These are phyloP conservation scores for Thamnophis sirtalis DNA, from an alignment of 2,113 vertebrate species.

Conservation along the genomic window DNA sequence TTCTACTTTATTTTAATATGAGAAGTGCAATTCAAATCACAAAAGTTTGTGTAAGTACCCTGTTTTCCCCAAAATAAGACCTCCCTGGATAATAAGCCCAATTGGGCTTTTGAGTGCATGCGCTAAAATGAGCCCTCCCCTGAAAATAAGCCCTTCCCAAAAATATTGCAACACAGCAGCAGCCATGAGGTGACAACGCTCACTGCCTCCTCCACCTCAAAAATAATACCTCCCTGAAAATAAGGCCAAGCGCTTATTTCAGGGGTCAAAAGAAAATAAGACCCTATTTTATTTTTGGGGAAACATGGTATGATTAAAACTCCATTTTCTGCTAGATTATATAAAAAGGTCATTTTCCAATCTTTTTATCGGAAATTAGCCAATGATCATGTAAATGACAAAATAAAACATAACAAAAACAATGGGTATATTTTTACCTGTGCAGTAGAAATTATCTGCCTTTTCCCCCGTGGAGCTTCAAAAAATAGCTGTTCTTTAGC, in stretches of 20 bases:
- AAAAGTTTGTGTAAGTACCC: background rate
- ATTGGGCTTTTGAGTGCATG: too few species aligned
- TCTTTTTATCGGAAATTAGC: background rate
- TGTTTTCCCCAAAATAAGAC: too few species aligned
- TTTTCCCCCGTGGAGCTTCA: conserved; percentile 95
- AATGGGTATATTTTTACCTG: conserved; percentile 74
- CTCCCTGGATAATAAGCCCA: too few species aligned
- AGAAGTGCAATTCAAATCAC: background rate
- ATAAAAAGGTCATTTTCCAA: background rate
- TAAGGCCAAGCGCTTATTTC: too few species aligned
- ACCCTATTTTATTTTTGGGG: too few species aligned
- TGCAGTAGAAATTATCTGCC: conserved; percentile 82
- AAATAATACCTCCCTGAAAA: too few species aligned
- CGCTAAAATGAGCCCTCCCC: too few species aligned
- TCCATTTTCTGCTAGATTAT: background rate
- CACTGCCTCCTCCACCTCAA: too few species aligned
- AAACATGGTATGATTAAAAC: background rate
- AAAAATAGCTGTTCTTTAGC: conserved; percentile 97
- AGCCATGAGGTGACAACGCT: too few species aligned
- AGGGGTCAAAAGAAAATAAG: too few species aligned
- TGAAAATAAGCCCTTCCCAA: too few species aligned
- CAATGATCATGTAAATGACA: background rate
- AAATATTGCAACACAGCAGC: too few species aligned
- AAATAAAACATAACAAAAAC: background rate
- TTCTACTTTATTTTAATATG: background rate